Percentiles rank a stretch among this genome's conserved stretches.
phyloP scores from a whole-genome alignment of 2,888 invertebrate genomes.

The Caenorhabditis becei region DNA sequence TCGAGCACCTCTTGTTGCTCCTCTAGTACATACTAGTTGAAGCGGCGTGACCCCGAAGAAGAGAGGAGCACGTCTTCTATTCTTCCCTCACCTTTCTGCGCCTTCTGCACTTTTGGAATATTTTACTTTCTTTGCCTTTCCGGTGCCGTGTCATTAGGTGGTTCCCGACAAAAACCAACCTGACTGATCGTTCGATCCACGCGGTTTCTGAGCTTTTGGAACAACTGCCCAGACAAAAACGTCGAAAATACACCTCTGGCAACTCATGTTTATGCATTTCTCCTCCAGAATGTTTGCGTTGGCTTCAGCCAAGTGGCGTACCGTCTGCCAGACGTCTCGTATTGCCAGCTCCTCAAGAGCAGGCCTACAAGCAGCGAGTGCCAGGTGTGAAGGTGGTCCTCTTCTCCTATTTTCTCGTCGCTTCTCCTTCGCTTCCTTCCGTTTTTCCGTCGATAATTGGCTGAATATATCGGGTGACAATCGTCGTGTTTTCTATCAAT shows the following conservation, averaged over 20 bases:
- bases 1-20: slow-evolving; percentile 58
- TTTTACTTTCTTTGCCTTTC: slow-evolving; percentile 47
- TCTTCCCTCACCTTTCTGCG: slow-evolving; percentile 49
- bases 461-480: slow-evolving; percentile 39
- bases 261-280: slow-evolving; percentile 32
- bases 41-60: slow-evolving; percentile 45
- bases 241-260: no score
- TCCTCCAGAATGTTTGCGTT: slow-evolving; percentile 43
- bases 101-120: slow-evolving; percentile 51
- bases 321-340: slow-evolving; percentile 49
- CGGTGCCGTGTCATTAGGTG: slow-evolving; percentile 15
- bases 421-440: slow-evolving; percentile 33
- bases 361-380: slow-evolving; percentile 27
- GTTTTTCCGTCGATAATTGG: slow-evolving; percentile 51
- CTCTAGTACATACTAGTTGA: slow-evolving; percentile 57
- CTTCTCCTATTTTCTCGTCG: slow-evolving; percentile 53
- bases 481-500: slow-evolving; percentile 35
- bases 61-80: slow-evolving; percentile 16
- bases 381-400: slow-evolving; percentile 41
- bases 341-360: slow-evolving; percentile 53
- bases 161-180: background rate
- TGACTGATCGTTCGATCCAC: slow-evolving; percentile 24
- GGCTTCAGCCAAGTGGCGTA: slow-evolving; percentile 45
- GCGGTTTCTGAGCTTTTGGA: background rate
- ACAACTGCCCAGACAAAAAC: no score